Percentiles rank a stretch among this genome's conserved stretches.
phyloP scores from a whole-genome alignment of 2,797 vertebrate genomes.

The Tragopan temminckii region DNA sequence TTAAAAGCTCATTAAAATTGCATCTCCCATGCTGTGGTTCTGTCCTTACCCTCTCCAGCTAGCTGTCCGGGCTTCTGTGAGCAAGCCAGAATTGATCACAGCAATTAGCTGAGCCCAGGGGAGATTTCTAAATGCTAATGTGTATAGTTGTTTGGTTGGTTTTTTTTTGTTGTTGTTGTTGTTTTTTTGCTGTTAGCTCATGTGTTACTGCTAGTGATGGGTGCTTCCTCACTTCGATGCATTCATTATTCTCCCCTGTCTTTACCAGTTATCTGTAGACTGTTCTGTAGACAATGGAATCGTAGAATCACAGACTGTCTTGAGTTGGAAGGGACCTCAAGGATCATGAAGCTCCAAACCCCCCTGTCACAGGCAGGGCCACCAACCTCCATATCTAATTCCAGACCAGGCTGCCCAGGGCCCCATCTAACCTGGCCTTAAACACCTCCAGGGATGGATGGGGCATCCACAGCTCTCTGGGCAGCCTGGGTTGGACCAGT shows the following conservation, averaged over 20 bases:
- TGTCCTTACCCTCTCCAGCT: constrained; percentile 1
- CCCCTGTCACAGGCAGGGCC: too few relatives aligned
- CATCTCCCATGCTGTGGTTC: not conserved
- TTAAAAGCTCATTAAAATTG: constrained; percentile 62
- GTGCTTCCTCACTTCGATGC: not conserved
- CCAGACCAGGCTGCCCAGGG: too few relatives aligned
- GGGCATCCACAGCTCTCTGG: too few relatives aligned
- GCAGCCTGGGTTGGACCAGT: not conserved
- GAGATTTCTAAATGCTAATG: constrained; percentile 53
- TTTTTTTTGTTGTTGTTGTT: not conserved
- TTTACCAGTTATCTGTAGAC: not conserved
- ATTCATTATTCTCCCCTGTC: not conserved
- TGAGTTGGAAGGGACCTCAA: too few relatives aligned
- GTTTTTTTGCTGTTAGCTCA: not conserved
- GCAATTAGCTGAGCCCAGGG: constrained; percentile 60
- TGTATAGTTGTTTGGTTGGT: not conserved
- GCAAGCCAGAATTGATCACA: constrained; percentile 66
- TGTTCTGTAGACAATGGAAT: not conserved
- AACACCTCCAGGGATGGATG: too few relatives aligned
- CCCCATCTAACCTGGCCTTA: too few relatives aligned
- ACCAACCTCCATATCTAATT: too few relatives aligned
- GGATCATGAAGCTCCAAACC: too few relatives aligned
- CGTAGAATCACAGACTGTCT: not conserved
- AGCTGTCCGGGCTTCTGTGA: constrained; percentile 57
- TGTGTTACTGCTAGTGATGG: not conserved